These are phyloP conservation scores for Macaria liturata DNA, from an alignment of 2,888 invertebrate genomes.

Conservation along the genomic window DNA sequence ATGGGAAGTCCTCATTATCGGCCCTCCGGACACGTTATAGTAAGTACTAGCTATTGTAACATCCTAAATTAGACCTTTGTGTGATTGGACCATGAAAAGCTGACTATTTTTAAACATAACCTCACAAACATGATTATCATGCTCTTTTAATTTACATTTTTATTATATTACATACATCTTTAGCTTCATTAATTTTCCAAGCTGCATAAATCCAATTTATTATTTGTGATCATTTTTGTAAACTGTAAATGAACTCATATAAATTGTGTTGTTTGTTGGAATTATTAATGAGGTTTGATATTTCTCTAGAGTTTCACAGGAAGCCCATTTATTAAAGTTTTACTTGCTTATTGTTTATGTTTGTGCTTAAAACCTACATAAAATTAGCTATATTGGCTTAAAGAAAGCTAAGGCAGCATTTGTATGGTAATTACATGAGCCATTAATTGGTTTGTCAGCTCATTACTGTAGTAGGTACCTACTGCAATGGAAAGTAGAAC, in stretches of 20 bases:
- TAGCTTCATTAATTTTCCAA: no score
- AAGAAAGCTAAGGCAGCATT: conserved; percentile 6
- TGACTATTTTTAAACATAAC: conserved; percentile 38
- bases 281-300: no score
- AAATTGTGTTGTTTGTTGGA: no score
- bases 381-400: not conserved
- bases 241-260: no score
- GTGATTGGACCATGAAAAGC: conserved; percentile 4
- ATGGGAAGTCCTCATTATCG: conserved; percentile 99
- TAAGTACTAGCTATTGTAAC: conserved; percentile 82
- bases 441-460: not conserved
- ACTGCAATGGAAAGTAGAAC: not conserved
- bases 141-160: not conserved
- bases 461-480: not conserved
- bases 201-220: no score
- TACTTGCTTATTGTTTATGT: no score
- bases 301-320: no score
- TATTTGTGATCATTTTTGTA: no score
- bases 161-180: not conserved
- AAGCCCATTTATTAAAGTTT: no score
- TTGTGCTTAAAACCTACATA: conserved; percentile 4
- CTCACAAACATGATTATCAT: conserved; percentile 22
- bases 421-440: conserved; percentile 2
- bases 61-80: conserved; percentile 13
- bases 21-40: conserved; percentile 99